Evolutionary conservation across 2,888 invertebrate genomes (phyloP), one percentile per base, ranked within the genome.

Genomic region (Seira musarum): DNA sequence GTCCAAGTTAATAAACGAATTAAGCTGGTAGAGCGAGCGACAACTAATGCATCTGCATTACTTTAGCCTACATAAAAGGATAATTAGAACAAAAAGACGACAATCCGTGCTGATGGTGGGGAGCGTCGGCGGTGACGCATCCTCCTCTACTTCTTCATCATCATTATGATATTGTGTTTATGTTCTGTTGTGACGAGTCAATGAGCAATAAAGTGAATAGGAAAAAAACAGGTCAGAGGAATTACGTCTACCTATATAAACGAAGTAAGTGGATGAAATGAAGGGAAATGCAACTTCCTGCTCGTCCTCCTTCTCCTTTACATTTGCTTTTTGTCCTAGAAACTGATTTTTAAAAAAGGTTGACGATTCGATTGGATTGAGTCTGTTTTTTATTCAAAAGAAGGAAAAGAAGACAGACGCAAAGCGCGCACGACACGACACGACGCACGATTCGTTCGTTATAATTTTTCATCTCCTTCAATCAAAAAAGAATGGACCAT

Each of bases 201-300:
- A 71, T 63, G 61, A 63, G 71, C 35, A 71, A 35, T 40, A 71
- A 70, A 71, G 61, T 61, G 53, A 53, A 53, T 53, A 30, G 53
- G 46, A 13, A 13, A 22, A 46, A 46, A 46, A 46, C 21, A 67
- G 24, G 22, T 49, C 21, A 22, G 17, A 19, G 49, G 22, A 67
- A 46, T 40, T 65, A 8, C 25, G 19, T 35, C 17, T 25, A 19
- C 53, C 53, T 53, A 53, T 53, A 53, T 53, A 53, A 53, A 53
- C 53, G 17, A 8, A 30, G 30, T 30, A 46, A 19, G 67, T 40
- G 40, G 17, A 60, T 30, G 25, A 19, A 57, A 57, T 25, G 70
- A 74, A 69, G 74, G 74, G 80, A 80, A 80, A 74, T 74, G 74
- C 80, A 70, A 70, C 80, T 80, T 80, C 80, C 74, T 80, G 79